A percentile compares a stretch with the other conserved stretches of the same genome.
phyloP scores from a whole-genome alignment of 2,113 vertebrate species.

The Stomatorhinus ivindoensis region DNA sequence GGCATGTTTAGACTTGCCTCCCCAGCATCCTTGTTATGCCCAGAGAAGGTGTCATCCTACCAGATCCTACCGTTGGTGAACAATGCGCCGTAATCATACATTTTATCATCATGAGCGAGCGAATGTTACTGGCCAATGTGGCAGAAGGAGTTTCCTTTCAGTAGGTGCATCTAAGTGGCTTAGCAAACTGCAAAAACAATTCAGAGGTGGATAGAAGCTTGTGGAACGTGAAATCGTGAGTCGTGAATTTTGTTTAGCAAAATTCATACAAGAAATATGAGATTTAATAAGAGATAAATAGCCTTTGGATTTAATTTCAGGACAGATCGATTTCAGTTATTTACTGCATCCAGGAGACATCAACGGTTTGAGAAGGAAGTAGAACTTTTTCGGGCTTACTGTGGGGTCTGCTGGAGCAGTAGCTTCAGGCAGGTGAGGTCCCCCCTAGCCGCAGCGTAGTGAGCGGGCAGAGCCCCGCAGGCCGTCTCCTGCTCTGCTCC shows the following conservation, averaged over 20 bases:
- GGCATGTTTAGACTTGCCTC: neutral
- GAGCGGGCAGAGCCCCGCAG: slow-evolving; percentile 69
- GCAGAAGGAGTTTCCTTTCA: neutral
- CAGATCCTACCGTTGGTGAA: neutral
- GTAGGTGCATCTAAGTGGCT: neutral
- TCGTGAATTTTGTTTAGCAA: neutral
- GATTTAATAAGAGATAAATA: neutral
- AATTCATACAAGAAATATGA: neutral
- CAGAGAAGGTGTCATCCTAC: neutral
- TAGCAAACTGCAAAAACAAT: neutral
- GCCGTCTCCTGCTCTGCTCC: slow-evolving; percentile 51
- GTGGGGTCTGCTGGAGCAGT: slow-evolving; percentile 50
- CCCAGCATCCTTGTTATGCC: neutral
- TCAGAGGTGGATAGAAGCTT: neutral
- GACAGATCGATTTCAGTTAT: neutral
- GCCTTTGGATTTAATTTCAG: neutral
- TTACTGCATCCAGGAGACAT: neutral
- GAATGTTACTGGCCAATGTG: neutral
- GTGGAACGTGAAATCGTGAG: neutral
- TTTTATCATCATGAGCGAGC: neutral
- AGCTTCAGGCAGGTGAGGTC: slow-evolving; percentile 69
- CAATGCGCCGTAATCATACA: neutral
- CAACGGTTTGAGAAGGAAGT: neutral
- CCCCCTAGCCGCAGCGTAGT: slow-evolving; percentile 72
- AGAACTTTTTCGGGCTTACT: slow-evolving; percentile 46